Base-by-base conservation (phyloP, 2,113 vertebrate species). In the Oxyruncus cristatus region DNA sequence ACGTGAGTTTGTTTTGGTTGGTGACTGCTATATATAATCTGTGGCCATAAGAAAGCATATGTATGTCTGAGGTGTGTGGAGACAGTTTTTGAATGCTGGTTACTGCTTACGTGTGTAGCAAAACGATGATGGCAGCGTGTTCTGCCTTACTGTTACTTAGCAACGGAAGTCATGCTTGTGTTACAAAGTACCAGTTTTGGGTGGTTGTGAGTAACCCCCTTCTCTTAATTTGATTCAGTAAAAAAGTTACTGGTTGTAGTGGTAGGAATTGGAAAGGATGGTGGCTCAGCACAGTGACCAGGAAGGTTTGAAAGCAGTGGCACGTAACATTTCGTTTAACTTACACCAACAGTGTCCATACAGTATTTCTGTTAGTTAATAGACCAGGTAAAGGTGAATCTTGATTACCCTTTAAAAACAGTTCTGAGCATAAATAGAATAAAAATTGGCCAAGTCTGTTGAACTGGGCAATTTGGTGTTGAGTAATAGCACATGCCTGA, bases 311-410 rank as follows among this genome's bases (percentile, higher is more conserved):
- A 78, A 39, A 89, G 62, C 20, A 59, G 14, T 28, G 56, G 32
- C 37, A 50, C 0, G 0, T 23, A 28, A n/a, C 2, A 5, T 19
- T n/a, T 52, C 30, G 11, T 77, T 52, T 66, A 37, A 41, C 1
- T 4, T 11, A 2, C 1, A 23, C 15, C 63, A 30, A 4, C 9
- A 44, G 12, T 23, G 35, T 59, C 26, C 12, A 4, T 0, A 0
- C 47, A 41, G 13, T 61, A 35, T 53, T 42, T 46, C 22, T 35
- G 0, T 27, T 23, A 75, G 35, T 23, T 65, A 42, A 18, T 15
- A 61, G 33, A 16, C 18, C 3, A 9, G 6, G 17, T 53, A 46
- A 75, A 53, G 23, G 47, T 81, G 37, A 42, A 17, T 53, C 2
- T 84, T 49, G 8, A 32, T 88, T 9, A 56, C 5, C 6, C 3